These are phyloP conservation scores for Hydrozoanthus tunicans DNA, from an alignment of 64 coral and sea anemone genomes.

Conservation along the genomic window DNA sequence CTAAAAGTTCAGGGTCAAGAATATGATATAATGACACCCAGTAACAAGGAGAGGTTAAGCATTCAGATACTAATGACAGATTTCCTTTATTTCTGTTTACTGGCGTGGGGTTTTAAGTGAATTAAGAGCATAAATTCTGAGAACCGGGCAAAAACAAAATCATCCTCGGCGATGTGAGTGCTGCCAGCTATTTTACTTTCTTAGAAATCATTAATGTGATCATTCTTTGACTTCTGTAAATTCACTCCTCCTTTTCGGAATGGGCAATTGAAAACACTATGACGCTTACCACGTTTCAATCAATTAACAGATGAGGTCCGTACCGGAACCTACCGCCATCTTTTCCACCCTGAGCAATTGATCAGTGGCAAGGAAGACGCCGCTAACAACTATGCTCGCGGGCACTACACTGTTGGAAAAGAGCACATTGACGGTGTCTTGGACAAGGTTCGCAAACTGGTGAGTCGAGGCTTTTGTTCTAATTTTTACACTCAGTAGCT, in stretches of 20 bases:
- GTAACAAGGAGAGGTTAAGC: too few species aligned
- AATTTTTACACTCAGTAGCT: neutral
- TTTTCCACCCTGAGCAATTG: neutral
- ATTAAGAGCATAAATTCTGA: too few species aligned
- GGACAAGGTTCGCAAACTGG: slow-evolving; percentile 20
- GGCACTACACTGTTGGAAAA: slow-evolving; percentile 26
- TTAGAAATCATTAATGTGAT: too few species aligned
- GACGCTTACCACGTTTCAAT: neutral
- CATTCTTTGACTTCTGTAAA: too few species aligned
- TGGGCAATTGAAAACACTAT: neutral
- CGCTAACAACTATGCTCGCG: slow-evolving; percentile 17
- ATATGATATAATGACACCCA: too few species aligned
- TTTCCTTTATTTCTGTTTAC: too few species aligned
- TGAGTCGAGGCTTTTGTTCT: neutral
- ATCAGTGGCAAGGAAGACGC: slow-evolving; percentile 1
- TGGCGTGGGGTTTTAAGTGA: too few species aligned
- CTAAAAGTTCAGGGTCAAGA: too few species aligned
- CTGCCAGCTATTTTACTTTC: too few species aligned
- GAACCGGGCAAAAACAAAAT: too few species aligned
- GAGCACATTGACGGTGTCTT: slow-evolving; percentile 7
- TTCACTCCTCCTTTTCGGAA: neutral
- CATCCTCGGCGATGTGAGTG: too few species aligned
- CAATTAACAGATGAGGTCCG: neutral
- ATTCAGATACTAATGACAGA: too few species aligned
- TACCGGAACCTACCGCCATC: neutral